These are phyloP conservation scores for Spialia ferax DNA, from an alignment of 2,888 invertebrate species.

Conservation along the genomic window DNA sequence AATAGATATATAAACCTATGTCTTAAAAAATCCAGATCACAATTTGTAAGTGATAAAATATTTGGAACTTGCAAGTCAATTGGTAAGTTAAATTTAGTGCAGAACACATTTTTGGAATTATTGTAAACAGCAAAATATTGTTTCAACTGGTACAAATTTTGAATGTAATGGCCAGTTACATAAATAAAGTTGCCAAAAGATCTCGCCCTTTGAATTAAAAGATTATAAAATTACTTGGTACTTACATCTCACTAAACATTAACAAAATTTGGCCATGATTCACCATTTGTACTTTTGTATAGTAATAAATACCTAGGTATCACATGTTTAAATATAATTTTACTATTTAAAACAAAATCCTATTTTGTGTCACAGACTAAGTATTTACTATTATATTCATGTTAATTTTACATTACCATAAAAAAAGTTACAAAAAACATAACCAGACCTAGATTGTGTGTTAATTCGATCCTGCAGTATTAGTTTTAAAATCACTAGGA, in stretches of 20 bases:
- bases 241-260: not conserved
- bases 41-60: not conserved
- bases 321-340: not conserved
- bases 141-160: not conserved
- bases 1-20: too few species aligned
- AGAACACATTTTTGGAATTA: conserved; percentile 2
- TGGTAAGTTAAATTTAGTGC: not conserved
- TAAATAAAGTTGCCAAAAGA: not conserved
- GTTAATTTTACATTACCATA: conserved; percentile 24
- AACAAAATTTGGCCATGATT: not conserved
- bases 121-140: not conserved
- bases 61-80: not conserved
- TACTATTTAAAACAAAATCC: not conserved
- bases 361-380: conserved; percentile 64
- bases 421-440: not conserved
- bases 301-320: not conserved
- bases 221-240: too few species aligned
- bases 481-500: conserved; percentile 54
- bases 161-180: not conserved
- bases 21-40: too few species aligned
- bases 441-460: not conserved
- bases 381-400: conserved; percentile 53
- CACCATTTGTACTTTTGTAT: not conserved
- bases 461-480: conserved; percentile 1
- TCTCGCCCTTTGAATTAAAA: not conserved